phyloP scores from a whole-genome alignment of 2,113 vertebrate genomes.

The Cervus canadensis region DNA sequence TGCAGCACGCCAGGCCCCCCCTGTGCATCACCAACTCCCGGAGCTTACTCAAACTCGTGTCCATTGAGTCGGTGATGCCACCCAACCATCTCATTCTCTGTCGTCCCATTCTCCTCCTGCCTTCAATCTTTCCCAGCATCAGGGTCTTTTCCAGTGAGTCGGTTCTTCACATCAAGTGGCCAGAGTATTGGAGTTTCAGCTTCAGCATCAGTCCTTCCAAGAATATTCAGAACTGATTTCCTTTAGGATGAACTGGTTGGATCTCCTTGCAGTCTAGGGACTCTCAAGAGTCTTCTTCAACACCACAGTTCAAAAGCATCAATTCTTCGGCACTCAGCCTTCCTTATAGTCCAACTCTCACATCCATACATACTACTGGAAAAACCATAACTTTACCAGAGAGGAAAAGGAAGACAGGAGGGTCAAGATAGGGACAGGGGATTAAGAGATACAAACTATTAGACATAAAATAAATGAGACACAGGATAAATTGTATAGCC shows the following conservation, averaged over 20 bases:
- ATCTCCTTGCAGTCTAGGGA: background rate
- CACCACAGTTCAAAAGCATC: background rate
- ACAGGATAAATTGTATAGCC: background rate
- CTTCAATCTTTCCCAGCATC: background rate
- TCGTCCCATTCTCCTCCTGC: background rate
- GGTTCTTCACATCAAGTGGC: background rate
- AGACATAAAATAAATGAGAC: background rate
- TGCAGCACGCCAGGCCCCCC: accelerated
- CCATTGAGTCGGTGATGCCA: background rate
- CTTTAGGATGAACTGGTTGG: background rate
- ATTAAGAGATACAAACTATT: background rate
- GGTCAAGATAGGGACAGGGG: background rate
- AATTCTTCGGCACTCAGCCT: background rate
- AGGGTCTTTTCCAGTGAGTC: background rate
- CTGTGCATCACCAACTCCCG: background rate
- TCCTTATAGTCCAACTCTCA: background rate
- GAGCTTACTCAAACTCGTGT: background rate
- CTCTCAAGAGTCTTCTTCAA: background rate
- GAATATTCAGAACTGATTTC: background rate
- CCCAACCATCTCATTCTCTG: background rate
- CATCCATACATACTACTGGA: background rate
- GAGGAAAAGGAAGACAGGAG: background rate
- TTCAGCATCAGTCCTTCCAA: background rate
- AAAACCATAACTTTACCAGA: background rate
- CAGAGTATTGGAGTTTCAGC: background rate